Evolutionary conservation across 2,113 vertebrate genomes (phyloP), one percentile per base, ranked within the genome.

Genomic region (Tretioscincus oriximinensis): DNA sequence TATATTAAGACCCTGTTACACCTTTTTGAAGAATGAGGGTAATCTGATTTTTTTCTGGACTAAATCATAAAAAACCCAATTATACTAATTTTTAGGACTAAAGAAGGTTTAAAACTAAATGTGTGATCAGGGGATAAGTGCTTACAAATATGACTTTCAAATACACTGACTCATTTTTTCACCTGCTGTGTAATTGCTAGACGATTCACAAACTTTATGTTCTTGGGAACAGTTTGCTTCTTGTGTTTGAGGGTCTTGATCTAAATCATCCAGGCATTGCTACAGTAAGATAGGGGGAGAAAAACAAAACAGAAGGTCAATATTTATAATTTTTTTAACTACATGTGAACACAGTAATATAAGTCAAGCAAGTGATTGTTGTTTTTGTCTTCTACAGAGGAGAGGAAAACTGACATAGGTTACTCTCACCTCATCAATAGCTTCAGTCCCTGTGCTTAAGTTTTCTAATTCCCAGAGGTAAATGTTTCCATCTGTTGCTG

Each of bases 401-500:
- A 22, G 73, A 70, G 63, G 54, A 29, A 73, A 20, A 28, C n/a
- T 49, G n/a, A n/a, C 9, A 41, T n/a, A 72, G 5, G 26, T 82
- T 82, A 21, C 5, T 76, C 66, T 82, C 74, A 82, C 80, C 73
- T 82, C 58, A 24, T 16, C 11, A 76, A 26, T 12, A 29, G 26
- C 6, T 41, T 81, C 51, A 29, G 26, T 35, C 14, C 70, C 71
- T 22, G 76, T 60, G 70, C 76, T 61, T 12, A 85, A 85, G 51
- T 78, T 87, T 65, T 90, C 90, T 79, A 91, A 90, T 29, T 87
- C 90, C 90, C 90, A 91, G 9, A 91, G 77, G 49, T 91, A 87
- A 81, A 91, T 86, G 49, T 84, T 86, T 14, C 90, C 90, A 26
- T 86, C 65, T 9, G 81, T 82, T 78, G 86, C 74, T 16, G 85